phyloP scores from a whole-genome alignment of 37 sponge, comb jelly and placozoan species.

The Diacarnus erythraeanus region DNA sequence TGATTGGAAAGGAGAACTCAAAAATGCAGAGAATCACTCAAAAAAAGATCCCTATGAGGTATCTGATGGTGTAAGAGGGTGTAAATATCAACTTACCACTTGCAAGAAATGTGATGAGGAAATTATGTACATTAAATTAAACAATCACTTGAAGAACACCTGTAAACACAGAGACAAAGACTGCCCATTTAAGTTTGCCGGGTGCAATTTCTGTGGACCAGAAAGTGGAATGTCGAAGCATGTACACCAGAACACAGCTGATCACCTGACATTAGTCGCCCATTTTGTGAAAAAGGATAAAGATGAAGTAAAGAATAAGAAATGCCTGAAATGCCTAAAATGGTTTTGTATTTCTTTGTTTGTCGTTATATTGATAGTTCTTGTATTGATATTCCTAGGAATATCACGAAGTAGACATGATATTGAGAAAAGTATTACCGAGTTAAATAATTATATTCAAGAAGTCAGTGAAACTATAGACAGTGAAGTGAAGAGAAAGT shows the following conservation, averaged over 20 bases:
- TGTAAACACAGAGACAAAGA: not conserved
- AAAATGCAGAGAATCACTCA: constrained; percentile 18
- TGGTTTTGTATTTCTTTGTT: no score
- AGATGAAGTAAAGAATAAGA: not conserved
- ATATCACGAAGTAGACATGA: no score
- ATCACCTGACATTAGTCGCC: not conserved
- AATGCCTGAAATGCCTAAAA: no score
- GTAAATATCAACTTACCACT: not conserved
- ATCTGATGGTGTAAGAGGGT: not conserved
- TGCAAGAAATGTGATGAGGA: not conserved
- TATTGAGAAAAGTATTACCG: no score
- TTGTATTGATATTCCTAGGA: no score
- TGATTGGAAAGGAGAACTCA: constrained; percentile 49
- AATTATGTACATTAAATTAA: not conserved
- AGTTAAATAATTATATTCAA: no score
- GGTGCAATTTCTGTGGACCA: constrained; percentile 3
- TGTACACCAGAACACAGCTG: not conserved
- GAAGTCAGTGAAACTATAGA: no score
- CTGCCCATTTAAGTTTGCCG: not conserved
- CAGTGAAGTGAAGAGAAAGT: no score
- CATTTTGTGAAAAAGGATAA: not conserved
- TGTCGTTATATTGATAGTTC: no score
- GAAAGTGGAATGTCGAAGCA: not conserved
- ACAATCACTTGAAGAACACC: not conserved
- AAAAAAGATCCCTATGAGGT: not conserved